Base-by-base conservation (phyloP, 2,888 invertebrate genomes). In the Liodrosophila aerea region DNA sequence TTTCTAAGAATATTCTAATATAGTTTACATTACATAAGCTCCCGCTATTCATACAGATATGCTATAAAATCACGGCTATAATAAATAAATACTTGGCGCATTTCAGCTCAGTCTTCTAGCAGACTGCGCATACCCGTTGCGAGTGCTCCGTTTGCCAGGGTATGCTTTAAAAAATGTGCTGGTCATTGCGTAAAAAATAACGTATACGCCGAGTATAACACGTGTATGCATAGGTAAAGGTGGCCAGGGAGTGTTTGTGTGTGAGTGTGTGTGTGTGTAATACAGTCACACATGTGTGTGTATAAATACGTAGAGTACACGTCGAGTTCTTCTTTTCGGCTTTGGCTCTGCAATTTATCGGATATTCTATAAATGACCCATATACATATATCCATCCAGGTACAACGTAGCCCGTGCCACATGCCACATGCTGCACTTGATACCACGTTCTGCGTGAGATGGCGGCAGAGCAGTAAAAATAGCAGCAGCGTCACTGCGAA, bases 331-430 rank as follows among this genome's bases (percentile, higher is more conserved):
- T 22, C 22, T 22, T 22, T 22, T 22, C 22, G 22, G 22, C 22
- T 27, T 41, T 53, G 18, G 16, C 33, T 29, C 36, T 53, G 37
- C 11, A 36, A 43, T 58, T 43, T 47, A 64, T 58, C 45, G 47
- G 47, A 27, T 37, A 54, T 54, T 51, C 51, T 29, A 40, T 40
- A 51, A 58, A 41, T 82, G 78, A 67, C 76, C 78, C 67, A 82
- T 59, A 71, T 74, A 70, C 31, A 44, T 74, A 70, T 30, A 44
- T 39, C 30, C 44, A 29, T 37, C 39, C 56, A 56, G 9, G 27
- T 36, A 30, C 27, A 45, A 36, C 8, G 15, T 30, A 22, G 16
- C n/a, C n/a, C n/a, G n/a, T n/a, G n/a, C n/a, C n/a, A n/a, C n/a
- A n/a, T n/a, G n/a, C n/a, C n/a, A n/a, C n/a, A n/a, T n/a, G n/a